phyloP scores from a whole-genome alignment of 2,888 invertebrate species.

The Agriopis aurantiaria region DNA sequence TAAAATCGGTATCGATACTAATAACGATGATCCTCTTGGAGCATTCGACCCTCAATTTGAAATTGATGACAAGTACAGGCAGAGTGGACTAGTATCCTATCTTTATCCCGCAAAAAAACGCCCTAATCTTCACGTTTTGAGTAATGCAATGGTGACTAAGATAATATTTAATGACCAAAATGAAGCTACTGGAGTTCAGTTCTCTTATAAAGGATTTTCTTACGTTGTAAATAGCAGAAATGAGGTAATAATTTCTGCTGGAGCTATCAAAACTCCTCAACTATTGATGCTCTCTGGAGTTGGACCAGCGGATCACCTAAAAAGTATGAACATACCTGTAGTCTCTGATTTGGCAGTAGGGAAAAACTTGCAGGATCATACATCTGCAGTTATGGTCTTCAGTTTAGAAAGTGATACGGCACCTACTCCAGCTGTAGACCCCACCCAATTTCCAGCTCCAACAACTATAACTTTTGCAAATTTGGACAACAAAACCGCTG shows the following conservation, averaged over 20 bases:
- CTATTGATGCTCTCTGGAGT: conserved; percentile 79
- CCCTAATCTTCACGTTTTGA: conserved; percentile 66
- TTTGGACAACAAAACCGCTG: conserved; percentile 38
- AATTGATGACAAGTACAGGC: conserved; percentile 72
- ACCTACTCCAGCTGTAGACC: conserved; percentile 31
- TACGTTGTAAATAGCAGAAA: conserved; percentile 60
- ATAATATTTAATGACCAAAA: conserved; percentile 71
- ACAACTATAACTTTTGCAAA: conserved; percentile 44
- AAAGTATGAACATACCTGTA: conserved; percentile 60
- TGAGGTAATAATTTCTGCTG: conserved; percentile 78
- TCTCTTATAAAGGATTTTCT: conserved; percentile 46
- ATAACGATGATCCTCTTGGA: conserved; percentile 57
- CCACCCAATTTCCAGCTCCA: conserved; percentile 44
- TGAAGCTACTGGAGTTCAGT: conserved; percentile 61
- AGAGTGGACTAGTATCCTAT: conserved; percentile 79
- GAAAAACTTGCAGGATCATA: conserved; percentile 75
- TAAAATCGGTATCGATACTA: conserved; percentile 43
- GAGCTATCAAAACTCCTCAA: conserved; percentile 76
- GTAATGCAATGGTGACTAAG: conserved; percentile 74
- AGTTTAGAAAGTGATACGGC: conserved; percentile 21
- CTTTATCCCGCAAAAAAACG: conserved; percentile 59
- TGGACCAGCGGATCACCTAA: conserved; percentile 68
- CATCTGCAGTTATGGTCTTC: conserved; percentile 54
- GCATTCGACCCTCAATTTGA: conserved; percentile 74
- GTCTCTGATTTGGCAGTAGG: conserved; percentile 74